Evolutionary conservation across 1,140 invertebrate genomes (phyloP).

Genomic region (Penaeus chinensis): DNA sequence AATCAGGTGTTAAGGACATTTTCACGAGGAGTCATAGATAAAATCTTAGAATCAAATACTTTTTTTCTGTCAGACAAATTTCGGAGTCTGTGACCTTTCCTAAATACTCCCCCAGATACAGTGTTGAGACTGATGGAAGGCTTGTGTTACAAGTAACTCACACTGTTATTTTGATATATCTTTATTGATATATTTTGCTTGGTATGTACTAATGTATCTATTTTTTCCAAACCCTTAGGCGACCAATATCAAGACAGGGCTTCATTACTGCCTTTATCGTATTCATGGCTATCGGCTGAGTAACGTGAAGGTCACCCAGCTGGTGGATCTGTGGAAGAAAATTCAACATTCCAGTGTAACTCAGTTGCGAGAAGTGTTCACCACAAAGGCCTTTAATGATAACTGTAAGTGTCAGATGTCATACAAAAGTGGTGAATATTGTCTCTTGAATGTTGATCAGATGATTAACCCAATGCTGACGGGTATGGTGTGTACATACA

Average conservation of each 20-base stretch:
- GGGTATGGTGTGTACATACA: too few relatives aligned
- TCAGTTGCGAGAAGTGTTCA: constrained; percentile 91
- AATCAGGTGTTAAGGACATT: too few relatives aligned
- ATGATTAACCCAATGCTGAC: too few relatives aligned
- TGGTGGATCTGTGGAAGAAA: constrained; percentile 94
- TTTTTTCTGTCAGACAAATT: too few relatives aligned
- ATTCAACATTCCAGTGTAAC: constrained; percentile 93
- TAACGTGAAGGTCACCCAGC: constrained; percentile 85
- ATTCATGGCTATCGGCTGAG: constrained; percentile 87
- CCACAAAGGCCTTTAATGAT: constrained; percentile 95
- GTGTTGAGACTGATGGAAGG: too few relatives aligned
- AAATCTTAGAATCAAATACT: too few relatives aligned
- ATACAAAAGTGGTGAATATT: too few relatives aligned
- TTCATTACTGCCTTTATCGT: constrained; percentile 86
- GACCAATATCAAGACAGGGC: constrained; percentile 87
- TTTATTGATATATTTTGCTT: not conserved
- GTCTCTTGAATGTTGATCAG: too few relatives aligned
- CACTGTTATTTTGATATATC: not conserved
- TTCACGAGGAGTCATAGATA: too few relatives aligned
- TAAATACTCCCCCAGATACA: too few relatives aligned
- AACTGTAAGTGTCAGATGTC: constrained; percentile 68
- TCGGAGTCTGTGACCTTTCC: too few relatives aligned
- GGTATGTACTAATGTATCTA: constrained; percentile 8
- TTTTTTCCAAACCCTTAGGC: constrained; percentile 66
- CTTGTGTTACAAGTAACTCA: not conserved